A percentile compares a stretch with the other conserved stretches of the same genome.
These are phyloP conservation scores for Sebastes jordani DNA, from an alignment of 2,797 vertebrate species.

Conservation along the genomic window DNA sequence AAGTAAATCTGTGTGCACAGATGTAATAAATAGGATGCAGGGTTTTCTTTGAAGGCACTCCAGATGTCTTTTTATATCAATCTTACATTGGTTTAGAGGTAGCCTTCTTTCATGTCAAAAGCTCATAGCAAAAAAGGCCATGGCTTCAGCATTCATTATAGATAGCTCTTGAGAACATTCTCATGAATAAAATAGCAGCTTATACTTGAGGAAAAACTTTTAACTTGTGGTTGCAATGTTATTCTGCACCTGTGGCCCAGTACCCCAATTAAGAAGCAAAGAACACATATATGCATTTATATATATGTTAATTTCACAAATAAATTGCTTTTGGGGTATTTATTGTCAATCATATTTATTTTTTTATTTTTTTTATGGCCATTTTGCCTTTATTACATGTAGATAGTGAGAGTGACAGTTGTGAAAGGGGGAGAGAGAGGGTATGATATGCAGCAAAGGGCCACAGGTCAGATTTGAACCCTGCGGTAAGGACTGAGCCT, in stretches of 20 bases:
- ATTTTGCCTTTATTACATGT: too few relatives aligned
- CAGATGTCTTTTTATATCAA: slow-evolving; percentile 80
- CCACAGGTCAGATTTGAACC: too few relatives aligned
- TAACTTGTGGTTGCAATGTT: slow-evolving; percentile 45
- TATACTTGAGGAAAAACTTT: slow-evolving; percentile 62
- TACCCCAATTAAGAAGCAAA: slow-evolving; percentile 19
- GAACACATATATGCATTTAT: background rate
- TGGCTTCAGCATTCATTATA: slow-evolving; percentile 79
- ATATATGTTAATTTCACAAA: background rate
- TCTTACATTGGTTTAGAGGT: slow-evolving; percentile 78
- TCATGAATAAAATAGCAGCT: slow-evolving; percentile 69
- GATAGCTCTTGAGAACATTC: slow-evolving; percentile 70
- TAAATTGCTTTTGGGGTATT: background rate
- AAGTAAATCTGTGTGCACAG: slow-evolving; percentile 74
- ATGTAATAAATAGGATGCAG: slow-evolving; percentile 81
- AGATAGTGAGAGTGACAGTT: too few relatives aligned
- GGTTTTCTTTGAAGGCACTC: slow-evolving; percentile 79
- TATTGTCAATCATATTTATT: background rate
- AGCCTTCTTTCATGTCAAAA: slow-evolving; percentile 81
- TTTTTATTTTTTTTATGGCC: too few relatives aligned
- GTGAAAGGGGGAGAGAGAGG: too few relatives aligned
- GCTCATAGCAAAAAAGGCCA: slow-evolving; percentile 76
- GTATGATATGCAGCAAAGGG: too few relatives aligned
- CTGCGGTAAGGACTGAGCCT: too few relatives aligned
- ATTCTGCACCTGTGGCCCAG: slow-evolving; percentile 20